These are phyloP conservation scores for Phyto melanocephala DNA, from an alignment of 2,888 invertebrate species.

Conservation along the genomic window DNA sequence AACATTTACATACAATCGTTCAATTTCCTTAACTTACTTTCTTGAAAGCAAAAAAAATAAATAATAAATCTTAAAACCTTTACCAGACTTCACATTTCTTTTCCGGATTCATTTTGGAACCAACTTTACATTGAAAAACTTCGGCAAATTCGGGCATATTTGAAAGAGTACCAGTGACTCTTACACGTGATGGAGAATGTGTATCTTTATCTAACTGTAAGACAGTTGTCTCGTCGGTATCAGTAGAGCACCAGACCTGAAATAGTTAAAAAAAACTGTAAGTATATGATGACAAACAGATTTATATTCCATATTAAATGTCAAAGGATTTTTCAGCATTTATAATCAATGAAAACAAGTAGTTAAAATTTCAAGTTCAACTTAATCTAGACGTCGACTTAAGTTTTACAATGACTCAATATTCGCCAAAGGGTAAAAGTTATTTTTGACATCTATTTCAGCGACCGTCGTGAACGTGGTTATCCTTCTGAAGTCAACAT, in stretches of 20 bases:
- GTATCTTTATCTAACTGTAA: slow-evolving; percentile 95
- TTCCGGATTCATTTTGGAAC: slow-evolving; percentile 90
- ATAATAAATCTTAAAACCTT: slow-evolving; percentile 64
- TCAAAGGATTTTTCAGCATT: too few species aligned
- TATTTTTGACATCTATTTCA: too few species aligned
- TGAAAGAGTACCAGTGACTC: slow-evolving; percentile 92
- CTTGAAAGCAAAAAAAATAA: background rate
- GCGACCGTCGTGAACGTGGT: too few species aligned
- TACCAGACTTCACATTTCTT: slow-evolving; percentile 95
- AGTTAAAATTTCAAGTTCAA: too few species aligned
- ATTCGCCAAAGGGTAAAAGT: too few species aligned
- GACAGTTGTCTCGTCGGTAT: slow-evolving; percentile 89
- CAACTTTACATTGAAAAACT: slow-evolving; percentile 87
- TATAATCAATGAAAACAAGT: too few species aligned
- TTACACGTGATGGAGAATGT: slow-evolving; percentile 91
- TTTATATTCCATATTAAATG: too few species aligned
- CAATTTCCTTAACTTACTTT: slow-evolving; percentile 5
- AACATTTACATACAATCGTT: slow-evolving; percentile 23
- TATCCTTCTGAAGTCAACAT: too few species aligned
- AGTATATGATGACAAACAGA: too few species aligned
- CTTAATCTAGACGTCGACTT: too few species aligned
- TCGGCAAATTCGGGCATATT: slow-evolving; percentile 90
- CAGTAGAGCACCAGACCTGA: slow-evolving; percentile 92
- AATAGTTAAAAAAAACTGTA: background rate
- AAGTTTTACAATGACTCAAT: too few species aligned